phyloP scores from a whole-genome alignment of 2,888 invertebrate genomes.

The Subacronicta megacephala region DNA sequence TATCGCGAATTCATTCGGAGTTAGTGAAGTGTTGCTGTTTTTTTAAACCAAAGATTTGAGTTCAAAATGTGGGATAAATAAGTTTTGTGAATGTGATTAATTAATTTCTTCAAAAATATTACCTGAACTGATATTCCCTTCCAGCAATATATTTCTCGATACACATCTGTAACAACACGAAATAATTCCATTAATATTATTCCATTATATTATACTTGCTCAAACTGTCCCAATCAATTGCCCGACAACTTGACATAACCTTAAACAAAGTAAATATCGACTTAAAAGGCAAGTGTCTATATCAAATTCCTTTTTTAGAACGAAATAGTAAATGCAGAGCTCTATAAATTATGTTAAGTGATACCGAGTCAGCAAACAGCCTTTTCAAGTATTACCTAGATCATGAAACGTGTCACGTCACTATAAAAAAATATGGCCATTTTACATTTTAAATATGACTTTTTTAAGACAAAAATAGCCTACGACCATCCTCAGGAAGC shows the following conservation, averaged over 20 bases:
- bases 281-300: slow-evolving; percentile 11
- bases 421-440: slow-evolving; percentile 18
- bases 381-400: slow-evolving; percentile 16
- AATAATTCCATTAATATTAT: slow-evolving; percentile 19
- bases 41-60: slow-evolving; percentile 7
- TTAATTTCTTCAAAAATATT: slow-evolving; percentile 1
- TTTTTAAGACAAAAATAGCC: no score
- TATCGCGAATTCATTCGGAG: no score
- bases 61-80: slow-evolving; percentile 10
- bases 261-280: slow-evolving; percentile 15
- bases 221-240: slow-evolving; percentile 1
- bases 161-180: slow-evolving; percentile 40
- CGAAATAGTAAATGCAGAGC: slow-evolving; percentile 15
- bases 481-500: no score
- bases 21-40: no score
- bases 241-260: slow-evolving; percentile 1
- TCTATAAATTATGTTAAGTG: slow-evolving; percentile 28
- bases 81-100: no score
- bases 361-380: slow-evolving; percentile 20
- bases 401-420: slow-evolving; percentile 22
- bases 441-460: no score
- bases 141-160: slow-evolving; percentile 2
- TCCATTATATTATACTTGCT: not conserved
- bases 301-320: slow-evolving; percentile 22
- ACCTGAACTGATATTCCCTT: slow-evolving; percentile 13